Conservation (phyloP, 2,888 invertebrate genomes). For the Polyommatus iphigenia region DNA sequence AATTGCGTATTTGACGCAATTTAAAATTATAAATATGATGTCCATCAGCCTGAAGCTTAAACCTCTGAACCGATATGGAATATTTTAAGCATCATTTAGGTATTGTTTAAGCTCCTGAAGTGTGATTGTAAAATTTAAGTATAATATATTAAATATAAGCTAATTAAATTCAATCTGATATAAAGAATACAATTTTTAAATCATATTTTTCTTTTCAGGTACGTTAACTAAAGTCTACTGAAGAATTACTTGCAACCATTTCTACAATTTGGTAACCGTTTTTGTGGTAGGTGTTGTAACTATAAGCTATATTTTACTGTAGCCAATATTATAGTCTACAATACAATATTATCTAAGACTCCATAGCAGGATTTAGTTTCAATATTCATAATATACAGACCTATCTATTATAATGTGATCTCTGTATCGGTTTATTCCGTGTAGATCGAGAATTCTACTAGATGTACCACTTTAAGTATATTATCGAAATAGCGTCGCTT, state of each 20-base stretch:
- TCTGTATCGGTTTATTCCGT: not conserved
- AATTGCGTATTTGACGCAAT: no score
- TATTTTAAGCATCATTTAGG: no score
- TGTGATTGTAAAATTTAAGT: no score
- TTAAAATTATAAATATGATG: no score
- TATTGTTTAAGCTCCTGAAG: no score
- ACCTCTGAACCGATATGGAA: no score
- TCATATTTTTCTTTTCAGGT: conserved; percentile 8
- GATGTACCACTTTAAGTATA: not conserved
- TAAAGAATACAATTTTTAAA: not conserved
- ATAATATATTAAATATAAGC: no score
- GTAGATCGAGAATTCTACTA: not conserved
- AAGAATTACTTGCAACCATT: not conserved
- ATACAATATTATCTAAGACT: not conserved
- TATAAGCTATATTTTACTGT: no score
- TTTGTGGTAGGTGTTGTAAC: not conserved
- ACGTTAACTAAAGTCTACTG: not conserved
- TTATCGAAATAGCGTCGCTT: no score
- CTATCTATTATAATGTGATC: conserved; percentile 10
- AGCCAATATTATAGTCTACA: not conserved
- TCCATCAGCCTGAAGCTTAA: no score
- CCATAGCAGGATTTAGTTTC: not conserved
- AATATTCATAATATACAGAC: not conserved
- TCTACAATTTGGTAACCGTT: not conserved
- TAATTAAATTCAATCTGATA: no score